Conservation (phyloP, 1,140 invertebrate genomes). For the Brachionus sp. region DNA sequence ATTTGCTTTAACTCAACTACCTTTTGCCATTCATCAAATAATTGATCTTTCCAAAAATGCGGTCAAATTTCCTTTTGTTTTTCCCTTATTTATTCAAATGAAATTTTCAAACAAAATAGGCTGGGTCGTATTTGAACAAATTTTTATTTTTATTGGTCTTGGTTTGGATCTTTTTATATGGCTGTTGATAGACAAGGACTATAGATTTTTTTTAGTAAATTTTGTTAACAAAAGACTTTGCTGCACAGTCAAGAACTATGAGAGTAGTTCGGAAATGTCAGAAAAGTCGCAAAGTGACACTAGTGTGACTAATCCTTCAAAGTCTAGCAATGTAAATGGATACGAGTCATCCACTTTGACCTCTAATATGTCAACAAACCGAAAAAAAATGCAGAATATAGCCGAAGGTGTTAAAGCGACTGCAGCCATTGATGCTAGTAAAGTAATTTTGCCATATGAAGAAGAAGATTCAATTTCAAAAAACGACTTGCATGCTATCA, state of each 20-base stretch:
- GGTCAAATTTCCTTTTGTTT: conserved; percentile 27
- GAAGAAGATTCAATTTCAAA: neutral
- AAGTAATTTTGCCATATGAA: neutral
- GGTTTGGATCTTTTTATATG: conserved; percentile 19
- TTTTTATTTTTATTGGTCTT: neutral
- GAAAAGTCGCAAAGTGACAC: conserved; percentile 9
- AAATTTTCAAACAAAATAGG: conserved; percentile 31
- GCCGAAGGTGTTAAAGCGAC: conserved; percentile 1
- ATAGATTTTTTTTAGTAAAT: neutral
- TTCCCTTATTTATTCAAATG: conserved; percentile 43
- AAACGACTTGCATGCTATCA: neutral
- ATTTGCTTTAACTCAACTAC: neutral
- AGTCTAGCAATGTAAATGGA: conserved; percentile 1
- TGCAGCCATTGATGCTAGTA: neutral
- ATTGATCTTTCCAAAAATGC: neutral
- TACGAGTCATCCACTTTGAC: conserved; percentile 27
- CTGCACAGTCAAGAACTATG: neutral
- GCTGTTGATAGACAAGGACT: neutral
- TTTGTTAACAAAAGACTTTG: neutral
- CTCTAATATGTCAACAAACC: neutral
- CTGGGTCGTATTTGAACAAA: conserved; percentile 12
- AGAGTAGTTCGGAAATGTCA: neutral
- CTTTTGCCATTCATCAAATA: conserved; percentile 18
- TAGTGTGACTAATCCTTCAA: conserved; percentile 5
- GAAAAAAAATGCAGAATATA: neutral